These are phyloP conservation scores for Cyprinus carpio DNA, from an alignment of 2,113 vertebrate genomes.

Conservation along the genomic window DNA sequence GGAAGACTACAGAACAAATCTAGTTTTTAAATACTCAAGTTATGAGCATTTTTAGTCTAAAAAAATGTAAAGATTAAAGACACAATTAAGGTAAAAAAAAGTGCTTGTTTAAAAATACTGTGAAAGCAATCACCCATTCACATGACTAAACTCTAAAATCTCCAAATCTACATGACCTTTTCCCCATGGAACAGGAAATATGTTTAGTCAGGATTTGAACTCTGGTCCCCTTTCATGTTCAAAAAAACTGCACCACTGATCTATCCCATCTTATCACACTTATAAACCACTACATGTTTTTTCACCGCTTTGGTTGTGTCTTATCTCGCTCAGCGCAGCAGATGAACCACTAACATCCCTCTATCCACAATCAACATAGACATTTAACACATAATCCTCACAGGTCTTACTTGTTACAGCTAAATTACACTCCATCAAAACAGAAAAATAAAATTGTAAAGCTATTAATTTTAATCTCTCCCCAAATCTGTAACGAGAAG, in stretches of 20 bases:
- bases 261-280: not conserved
- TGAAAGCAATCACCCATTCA: not conserved
- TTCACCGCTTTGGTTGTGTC: not conserved
- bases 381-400: conserved; percentile 21
- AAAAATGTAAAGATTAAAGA: not conserved
- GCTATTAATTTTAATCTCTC: conserved; percentile 32
- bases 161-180: not conserved
- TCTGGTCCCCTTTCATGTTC: not conserved
- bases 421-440: conserved; percentile 13
- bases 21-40: no score
- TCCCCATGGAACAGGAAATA: not conserved
- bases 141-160: not conserved
- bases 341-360: not conserved
- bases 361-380: not conserved
- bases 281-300: not conserved
- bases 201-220: conserved; percentile 15
- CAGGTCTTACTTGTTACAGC: not conserved
- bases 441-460: not conserved
- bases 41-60: not conserved
- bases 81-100: not conserved
- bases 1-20: not conserved
- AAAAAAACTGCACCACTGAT: not conserved
- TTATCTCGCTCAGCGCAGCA: not conserved
- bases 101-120: not conserved
- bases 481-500: conserved; percentile 46